A percentile compares a stretch with the other conserved stretches of the same genome.
Evolutionary conservation across 2,888 invertebrate species (phyloP).

Genomic region (Protophormia terraenovae): DNA sequence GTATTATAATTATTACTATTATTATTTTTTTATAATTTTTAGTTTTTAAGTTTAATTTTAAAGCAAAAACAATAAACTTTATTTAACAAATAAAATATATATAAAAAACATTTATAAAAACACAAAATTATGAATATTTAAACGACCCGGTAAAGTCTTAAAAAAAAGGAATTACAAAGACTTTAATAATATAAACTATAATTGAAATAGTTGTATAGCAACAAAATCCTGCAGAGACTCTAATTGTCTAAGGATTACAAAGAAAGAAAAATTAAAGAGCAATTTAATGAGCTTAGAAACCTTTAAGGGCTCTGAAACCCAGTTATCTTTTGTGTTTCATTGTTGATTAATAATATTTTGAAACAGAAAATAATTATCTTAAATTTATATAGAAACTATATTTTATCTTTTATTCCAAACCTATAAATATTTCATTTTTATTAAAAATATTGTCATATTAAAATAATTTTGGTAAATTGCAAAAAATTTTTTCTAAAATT

Average conservation of each 20-base stretch:
- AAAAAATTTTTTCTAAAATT: no score
- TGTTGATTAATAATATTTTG: no score
- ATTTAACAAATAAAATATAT: constrained; percentile 56
- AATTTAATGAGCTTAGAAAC: neutral
- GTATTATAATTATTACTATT: constrained; percentile 44
- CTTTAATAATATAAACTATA: no score
- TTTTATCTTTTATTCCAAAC: no score
- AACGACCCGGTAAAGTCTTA: neutral
- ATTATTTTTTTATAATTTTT: constrained; percentile 37
- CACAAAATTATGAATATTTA: neutral
- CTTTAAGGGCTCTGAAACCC: neutral
- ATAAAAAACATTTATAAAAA: constrained; percentile 27
- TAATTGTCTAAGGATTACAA: constrained; percentile 77
- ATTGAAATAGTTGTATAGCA: no score
- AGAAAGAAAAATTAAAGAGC: neutral
- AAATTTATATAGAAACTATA: no score
- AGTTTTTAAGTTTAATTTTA: constrained; percentile 53
- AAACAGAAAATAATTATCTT: no score
- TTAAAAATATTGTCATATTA: no score
- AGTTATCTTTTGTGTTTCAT: no score
- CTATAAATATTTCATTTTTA: no score
- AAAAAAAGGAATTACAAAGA: no score
- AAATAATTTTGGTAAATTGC: no score
- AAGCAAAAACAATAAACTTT: constrained; percentile 22
- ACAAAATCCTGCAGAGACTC: constrained; percentile 79